These are phyloP conservation scores for Boulengeromyrus knoepffleri DNA, from an alignment of 2,113 vertebrate species.

Conservation along the genomic window DNA sequence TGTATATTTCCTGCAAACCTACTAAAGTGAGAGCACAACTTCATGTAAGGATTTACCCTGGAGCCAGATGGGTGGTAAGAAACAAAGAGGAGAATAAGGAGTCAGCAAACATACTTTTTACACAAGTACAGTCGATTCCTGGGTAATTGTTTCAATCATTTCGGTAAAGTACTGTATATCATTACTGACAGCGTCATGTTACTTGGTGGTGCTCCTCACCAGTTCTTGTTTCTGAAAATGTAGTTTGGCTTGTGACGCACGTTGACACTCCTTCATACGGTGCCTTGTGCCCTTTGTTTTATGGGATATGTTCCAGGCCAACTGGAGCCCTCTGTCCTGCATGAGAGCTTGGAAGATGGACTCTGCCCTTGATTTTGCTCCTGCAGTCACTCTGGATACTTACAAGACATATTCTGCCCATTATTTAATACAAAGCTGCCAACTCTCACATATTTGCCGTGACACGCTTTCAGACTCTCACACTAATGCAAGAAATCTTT, in stretches of 20 bases:
- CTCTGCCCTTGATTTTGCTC: not conserved
- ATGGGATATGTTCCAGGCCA: not conserved
- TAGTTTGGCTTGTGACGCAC: not conserved
- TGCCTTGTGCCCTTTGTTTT: not conserved
- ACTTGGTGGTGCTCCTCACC: not conserved
- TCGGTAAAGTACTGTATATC: not conserved
- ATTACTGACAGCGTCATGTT: not conserved
- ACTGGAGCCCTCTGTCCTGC: not conserved
- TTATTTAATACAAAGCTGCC: not conserved
- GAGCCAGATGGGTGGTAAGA: not conserved
- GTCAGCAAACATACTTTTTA: not conserved
- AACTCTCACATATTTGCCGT: not conserved
- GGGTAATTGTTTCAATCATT: not conserved
- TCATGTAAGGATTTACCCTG: constrained; percentile 54
- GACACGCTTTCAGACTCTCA: not conserved
- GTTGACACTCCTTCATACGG: not conserved
- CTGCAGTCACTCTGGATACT: not conserved
- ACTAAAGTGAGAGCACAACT: constrained; percentile 56
- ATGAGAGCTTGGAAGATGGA: not conserved
- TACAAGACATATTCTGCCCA: not conserved
- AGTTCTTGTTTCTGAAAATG: not conserved
- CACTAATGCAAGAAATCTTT: not conserved
- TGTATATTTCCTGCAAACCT: constrained; percentile 64
- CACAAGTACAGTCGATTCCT: not conserved
- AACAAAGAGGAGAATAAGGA: not conserved